A percentile compares a stretch with the other conserved stretches of the same genome.
phyloP scores from a whole-genome alignment of 2,797 vertebrate genomes.

The Syngnathus acus region DNA sequence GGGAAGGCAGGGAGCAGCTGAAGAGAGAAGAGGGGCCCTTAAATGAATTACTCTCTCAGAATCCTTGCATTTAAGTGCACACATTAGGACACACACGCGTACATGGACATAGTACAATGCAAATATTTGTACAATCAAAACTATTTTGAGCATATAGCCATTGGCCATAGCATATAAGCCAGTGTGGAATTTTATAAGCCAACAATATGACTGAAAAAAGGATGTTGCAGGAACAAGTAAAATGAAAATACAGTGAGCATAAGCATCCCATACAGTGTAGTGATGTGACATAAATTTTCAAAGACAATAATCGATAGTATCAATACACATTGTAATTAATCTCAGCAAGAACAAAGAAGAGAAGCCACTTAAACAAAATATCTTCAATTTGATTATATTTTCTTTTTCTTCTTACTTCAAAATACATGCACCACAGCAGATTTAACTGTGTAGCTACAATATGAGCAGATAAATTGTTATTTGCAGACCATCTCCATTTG shows the following conservation, averaged over 20 bases:
- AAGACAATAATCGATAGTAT: too few species aligned
- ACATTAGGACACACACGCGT: conserved; percentile 7
- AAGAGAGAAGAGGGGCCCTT: conserved; percentile 70
- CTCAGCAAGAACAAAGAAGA: too few species aligned
- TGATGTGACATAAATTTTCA: neutral
- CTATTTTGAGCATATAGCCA: neutral
- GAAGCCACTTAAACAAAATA: too few species aligned
- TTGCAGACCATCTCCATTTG: too few species aligned
- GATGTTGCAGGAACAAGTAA: neutral
- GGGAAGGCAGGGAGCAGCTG: conserved; percentile 85
- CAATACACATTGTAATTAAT: too few species aligned
- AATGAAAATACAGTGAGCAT: neutral
- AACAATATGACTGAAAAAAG: neutral
- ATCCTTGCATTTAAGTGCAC: conserved; percentile 39
- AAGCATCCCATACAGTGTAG: neutral
- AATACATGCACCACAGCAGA: too few species aligned
- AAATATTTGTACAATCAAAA: conserved; percentile 52
- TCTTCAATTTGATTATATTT: too few species aligned
- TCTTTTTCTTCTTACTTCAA: too few species aligned
- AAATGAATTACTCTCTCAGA: conserved; percentile 67
- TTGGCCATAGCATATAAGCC: neutral
- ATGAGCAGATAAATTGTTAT: too few species aligned
- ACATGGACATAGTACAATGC: conserved; percentile 52
- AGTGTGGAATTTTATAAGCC: neutral
- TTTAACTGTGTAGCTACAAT: too few species aligned